Percentiles rank a stretch among this genome's conserved stretches.
These are phyloP conservation scores for Adelognathus sp. DNA, from an alignment of 2,888 invertebrate genomes.

Conservation along the genomic window DNA sequence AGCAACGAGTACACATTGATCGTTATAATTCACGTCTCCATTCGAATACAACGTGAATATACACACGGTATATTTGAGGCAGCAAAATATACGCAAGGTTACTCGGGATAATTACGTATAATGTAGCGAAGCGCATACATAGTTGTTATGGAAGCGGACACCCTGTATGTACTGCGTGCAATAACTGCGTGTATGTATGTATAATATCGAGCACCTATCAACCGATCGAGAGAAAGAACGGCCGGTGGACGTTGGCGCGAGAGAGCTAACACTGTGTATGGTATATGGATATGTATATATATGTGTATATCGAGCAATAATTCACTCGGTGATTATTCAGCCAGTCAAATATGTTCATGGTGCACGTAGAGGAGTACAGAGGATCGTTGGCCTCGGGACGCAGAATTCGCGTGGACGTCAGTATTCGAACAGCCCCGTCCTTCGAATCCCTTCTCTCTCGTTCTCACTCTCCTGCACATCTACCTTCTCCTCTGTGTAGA, in stretches of 20 bases:
- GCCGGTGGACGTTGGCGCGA: background rate
- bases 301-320: conserved; percentile 43
- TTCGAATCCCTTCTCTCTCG: background rate
- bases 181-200: background rate
- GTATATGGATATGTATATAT: too few species aligned
- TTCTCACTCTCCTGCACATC: background rate
- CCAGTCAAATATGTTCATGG: conserved; percentile 59
- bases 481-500: background rate
- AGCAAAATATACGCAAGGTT: conserved; percentile 29
- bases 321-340: conserved; percentile 56
- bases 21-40: background rate
- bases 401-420: conserved; percentile 48
- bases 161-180: background rate
- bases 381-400: conserved; percentile 49
- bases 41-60: background rate
- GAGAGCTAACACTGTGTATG: conserved; percentile 18
- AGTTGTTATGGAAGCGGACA: conserved; percentile 2
- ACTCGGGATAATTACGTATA: conserved; percentile 24
- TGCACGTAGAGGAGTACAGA: conserved; percentile 31
- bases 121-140: conserved; percentile 10
- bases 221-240: conserved; percentile 8
- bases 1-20: conserved; percentile 16
- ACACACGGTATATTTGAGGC: background rate
- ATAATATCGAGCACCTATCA: conserved; percentile 19
- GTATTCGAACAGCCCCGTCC: conserved; percentile 33